Base-by-base conservation (phyloP, 2,113 vertebrate genomes). In the Rynchops niger region DNA sequence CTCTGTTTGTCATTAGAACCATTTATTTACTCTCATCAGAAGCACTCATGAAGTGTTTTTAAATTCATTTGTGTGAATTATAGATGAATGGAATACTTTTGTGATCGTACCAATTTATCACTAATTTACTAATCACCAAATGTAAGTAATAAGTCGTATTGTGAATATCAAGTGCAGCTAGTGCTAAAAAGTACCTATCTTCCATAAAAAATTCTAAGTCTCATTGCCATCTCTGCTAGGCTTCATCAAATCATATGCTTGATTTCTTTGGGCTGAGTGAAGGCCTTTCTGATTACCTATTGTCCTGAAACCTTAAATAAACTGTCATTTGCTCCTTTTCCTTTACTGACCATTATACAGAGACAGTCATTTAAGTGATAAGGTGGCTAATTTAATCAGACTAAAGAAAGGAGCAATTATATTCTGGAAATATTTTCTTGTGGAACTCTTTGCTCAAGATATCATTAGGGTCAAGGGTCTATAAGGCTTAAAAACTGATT, bases 11-110 rank as follows among this genome's bases (percentile, higher is more conserved):
- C 81, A 85, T 93, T 90, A 65, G 36, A 94, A 53, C 32, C 77
- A 73, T 69, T 91, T 97, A 91, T 95, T 97, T 96, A 87, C 90
- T 63, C 69, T 95, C 91, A 91, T 95, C 81, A 94, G 81, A 79
- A 94, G 73, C 86, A 85, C 88, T 94, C 85, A 53, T 89, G 69
- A 94, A 86, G 87, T 95, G 86, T 91, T 95, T 97, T 97, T 85
- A 79, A 71, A 91, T 95, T 94, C 15, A 61, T 96, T 94, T 96
- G 66, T 52, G 78, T 88, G 88, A 79, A 84, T 95, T 96, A 79
- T 56, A 92, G 86, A 82, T 91, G 30, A 96, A 91, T 86, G 42
- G 58, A 91, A 92, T 91, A 56, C 89, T 95, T 96, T 66, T 76
- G 62, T 11, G 13, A 56, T 89, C 34, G 8, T 91, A 87, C 40